Percentiles rank a stretch among this genome's conserved stretches.
These are phyloP conservation scores for Colletes collaris DNA, from an alignment of 2,888 invertebrate species.

Conservation along the genomic window DNA sequence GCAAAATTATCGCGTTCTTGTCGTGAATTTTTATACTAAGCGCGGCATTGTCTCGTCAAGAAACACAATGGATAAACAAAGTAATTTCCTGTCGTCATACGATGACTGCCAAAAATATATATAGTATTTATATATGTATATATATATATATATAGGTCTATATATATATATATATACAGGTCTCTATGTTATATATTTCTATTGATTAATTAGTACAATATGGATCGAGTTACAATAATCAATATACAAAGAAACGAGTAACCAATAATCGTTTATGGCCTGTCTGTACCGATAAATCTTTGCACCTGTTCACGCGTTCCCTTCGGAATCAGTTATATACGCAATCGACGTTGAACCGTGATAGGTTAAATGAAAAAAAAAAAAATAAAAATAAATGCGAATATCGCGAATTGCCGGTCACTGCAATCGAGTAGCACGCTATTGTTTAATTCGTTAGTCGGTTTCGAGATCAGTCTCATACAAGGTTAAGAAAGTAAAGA, in stretches of 20 bases:
- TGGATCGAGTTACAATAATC: conserved; percentile 50
- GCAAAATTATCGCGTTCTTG: background rate
- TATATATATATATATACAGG: conserved; percentile 19
- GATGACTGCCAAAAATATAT: conserved; percentile 9
- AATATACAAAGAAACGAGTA: conserved; percentile 51
- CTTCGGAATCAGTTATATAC: background rate
- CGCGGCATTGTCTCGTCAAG: background rate
- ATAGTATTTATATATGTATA: too few relatives aligned
- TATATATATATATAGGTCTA: background rate
- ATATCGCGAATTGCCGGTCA: conserved; percentile 46
- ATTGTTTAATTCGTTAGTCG: conserved; percentile 30
- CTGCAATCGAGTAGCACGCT: conserved; percentile 60
- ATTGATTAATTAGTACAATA: conserved; percentile 45
- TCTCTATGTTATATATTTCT: conserved; percentile 59
- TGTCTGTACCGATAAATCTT: conserved; percentile 39
- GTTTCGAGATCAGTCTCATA: conserved; percentile 52
- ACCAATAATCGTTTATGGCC: conserved; percentile 50
- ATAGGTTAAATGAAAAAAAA: conserved; percentile 52
- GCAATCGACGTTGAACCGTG: conserved; percentile 37
- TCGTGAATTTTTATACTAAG: background rate
- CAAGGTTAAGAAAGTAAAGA: background rate
- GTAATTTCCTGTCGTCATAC: background rate
- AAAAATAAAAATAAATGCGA: conserved; percentile 9
- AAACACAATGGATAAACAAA: conserved; percentile 8
- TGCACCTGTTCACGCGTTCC: conserved; percentile 13